Evolutionary conservation across 1,140 invertebrate genomes (phyloP).

Genomic region (Drosophila tsacasi): DNA sequence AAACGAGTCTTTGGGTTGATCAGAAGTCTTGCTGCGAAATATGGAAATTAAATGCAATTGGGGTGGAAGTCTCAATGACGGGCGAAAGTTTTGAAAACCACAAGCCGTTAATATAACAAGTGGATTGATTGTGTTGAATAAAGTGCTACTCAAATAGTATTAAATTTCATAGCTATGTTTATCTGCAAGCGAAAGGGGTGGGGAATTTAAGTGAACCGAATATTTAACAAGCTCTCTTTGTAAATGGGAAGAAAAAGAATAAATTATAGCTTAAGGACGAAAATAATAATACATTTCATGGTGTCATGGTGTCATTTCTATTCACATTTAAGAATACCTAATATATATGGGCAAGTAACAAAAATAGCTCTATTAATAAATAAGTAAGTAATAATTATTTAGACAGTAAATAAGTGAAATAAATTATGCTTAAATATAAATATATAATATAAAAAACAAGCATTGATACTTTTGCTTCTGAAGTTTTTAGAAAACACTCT

Average conservation of each 20-base stretch:
- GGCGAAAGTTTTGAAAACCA: constrained; percentile 10
- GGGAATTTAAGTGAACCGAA: not conserved
- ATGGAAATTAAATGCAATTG: constrained; percentile 29
- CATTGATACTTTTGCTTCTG: too few species aligned
- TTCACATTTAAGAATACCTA: too few species aligned
- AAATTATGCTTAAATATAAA: too few species aligned
- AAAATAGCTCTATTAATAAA: too few species aligned
- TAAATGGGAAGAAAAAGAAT: not conserved
- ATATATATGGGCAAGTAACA: too few species aligned
- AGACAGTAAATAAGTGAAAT: too few species aligned
- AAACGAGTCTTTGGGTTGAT: constrained; percentile 1
- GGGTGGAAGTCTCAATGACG: not conserved
- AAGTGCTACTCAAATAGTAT: not conserved
- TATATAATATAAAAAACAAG: too few species aligned
- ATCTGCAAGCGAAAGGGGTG: not conserved
- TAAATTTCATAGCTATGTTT: constrained; percentile 2
- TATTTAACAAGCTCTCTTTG: not conserved
- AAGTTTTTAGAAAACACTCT: too few species aligned
- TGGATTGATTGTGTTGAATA: constrained; percentile 10
- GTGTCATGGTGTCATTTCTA: too few species aligned
- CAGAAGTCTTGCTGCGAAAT: constrained; percentile 22
- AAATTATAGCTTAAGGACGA: not conserved
- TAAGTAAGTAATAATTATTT: not conserved
- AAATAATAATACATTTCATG: not conserved
- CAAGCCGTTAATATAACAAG: constrained; percentile 16